Conservation (phyloP, 2,113 vertebrate genomes). For the Tonatia bakeri region DNA sequence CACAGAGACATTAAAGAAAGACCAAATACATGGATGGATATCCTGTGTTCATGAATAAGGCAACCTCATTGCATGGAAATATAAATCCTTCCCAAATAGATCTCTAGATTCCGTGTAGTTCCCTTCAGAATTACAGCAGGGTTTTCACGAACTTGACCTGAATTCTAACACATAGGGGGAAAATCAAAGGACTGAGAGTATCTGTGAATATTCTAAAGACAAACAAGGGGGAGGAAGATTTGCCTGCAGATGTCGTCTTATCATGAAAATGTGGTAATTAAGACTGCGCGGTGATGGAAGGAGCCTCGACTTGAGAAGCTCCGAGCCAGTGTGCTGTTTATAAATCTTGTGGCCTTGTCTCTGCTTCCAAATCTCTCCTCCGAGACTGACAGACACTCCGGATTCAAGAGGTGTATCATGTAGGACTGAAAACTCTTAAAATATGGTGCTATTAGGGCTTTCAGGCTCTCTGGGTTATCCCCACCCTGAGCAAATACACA, state of each 20-base stretch:
- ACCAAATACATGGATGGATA: no score
- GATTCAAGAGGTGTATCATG: not conserved
- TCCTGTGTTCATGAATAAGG: not conserved
- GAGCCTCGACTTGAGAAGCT: not conserved
- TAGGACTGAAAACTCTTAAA: not conserved
- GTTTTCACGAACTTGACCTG: not conserved
- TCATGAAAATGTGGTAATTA: rapidly evolving
- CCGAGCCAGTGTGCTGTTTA: not conserved
- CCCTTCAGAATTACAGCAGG: not conserved
- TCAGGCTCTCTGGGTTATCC: not conserved
- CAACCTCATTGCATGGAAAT: not conserved
- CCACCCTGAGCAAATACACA: rapidly evolving
- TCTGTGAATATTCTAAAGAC: not conserved
- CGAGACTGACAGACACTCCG: rapidly evolving
- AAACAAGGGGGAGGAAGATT: not conserved
- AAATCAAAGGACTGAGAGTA: not conserved
- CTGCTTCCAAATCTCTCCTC: not conserved
- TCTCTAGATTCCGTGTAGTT: not conserved
- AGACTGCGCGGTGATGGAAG: not conserved
- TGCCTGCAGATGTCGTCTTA: not conserved
- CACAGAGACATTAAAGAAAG: not conserved
- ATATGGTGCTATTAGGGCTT: rapidly evolving
- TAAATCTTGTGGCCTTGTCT: not conserved
- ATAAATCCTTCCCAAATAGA: not conserved
- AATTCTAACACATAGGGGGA: not conserved